phyloP scores from a whole-genome alignment of 2,113 vertebrate species.

The Labeo catla region DNA sequence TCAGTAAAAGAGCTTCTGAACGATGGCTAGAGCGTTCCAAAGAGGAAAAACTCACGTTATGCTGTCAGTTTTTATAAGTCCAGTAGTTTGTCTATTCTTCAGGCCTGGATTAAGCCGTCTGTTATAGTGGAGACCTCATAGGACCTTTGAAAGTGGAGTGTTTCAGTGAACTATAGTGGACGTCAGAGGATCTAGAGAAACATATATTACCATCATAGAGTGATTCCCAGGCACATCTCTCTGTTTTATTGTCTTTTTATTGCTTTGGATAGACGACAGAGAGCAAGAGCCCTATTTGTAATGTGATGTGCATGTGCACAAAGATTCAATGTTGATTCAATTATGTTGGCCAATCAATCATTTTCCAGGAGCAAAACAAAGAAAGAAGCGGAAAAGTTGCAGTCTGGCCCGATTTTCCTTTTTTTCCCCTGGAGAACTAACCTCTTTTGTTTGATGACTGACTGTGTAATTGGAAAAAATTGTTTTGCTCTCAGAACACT shows the following conservation, averaged over 20 bases:
- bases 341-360: conserved; percentile 55
- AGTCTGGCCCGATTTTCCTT: conserved; percentile 9
- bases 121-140: conserved; percentile 45
- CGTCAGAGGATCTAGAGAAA: conserved; percentile 38
- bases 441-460: conserved; percentile 30
- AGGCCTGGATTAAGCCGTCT: conserved; percentile 31
- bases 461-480: conserved; percentile 23
- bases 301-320: conserved; percentile 50
- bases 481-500: conserved; percentile 6
- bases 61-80: conserved; percentile 30
- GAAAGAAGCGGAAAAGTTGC: conserved; percentile 31
- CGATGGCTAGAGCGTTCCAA: not conserved
- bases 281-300: conserved; percentile 46
- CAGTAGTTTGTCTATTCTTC: conserved; percentile 17
- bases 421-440: conserved; percentile 22
- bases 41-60: conserved; percentile 31
- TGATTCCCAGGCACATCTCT: conserved; percentile 48
- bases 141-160: conserved; percentile 48
- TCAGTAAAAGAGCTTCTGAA: conserved; percentile 16
- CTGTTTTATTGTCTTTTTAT: conserved; percentile 59
- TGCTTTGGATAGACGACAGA: conserved; percentile 54
- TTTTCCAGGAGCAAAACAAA: conserved; percentile 44
- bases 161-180: conserved; percentile 19
- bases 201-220: conserved; percentile 47
- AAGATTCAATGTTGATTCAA: conserved; percentile 57